phyloP scores from a whole-genome alignment of 2,888 invertebrate genomes.

The Lepidochitona cinerea region DNA sequence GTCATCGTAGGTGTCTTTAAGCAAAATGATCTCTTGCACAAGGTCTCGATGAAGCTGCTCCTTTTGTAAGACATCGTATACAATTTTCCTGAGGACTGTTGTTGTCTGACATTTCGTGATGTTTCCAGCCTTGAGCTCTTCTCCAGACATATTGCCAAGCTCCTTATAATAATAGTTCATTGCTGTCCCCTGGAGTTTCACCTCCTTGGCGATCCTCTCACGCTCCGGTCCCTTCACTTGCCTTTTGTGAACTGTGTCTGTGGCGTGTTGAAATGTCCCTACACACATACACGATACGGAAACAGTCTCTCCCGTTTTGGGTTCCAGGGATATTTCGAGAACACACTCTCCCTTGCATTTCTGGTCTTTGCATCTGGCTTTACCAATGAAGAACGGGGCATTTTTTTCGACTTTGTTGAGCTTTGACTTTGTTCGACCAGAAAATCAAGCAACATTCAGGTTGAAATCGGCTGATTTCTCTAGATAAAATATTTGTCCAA shows the following conservation, averaged over 20 bases:
- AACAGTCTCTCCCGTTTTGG: not conserved
- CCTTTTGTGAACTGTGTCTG: not conserved
- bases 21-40: not conserved
- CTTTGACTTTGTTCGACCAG: not conserved
- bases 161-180: not conserved
- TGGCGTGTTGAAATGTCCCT: not conserved
- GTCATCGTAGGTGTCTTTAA: not conserved
- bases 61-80: not conserved
- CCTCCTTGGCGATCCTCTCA: not conserved
- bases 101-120: not conserved
- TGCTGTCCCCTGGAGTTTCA: not conserved
- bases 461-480: not conserved
- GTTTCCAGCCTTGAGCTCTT: slow-evolving; percentile 4
- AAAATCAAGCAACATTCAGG: not conserved
- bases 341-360: not conserved
- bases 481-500: not conserved
- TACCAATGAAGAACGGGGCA: not conserved
- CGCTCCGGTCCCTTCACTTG: not conserved
- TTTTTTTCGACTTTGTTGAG: not conserved
- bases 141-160: not conserved
- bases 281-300: not conserved
- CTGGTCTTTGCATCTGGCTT: not conserved
- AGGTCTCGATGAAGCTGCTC: not conserved
- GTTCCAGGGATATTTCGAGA: not conserved
- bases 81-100: slow-evolving; percentile 1